Evolutionary conservation across 2,113 vertebrate genomes (phyloP), one percentile per base, ranked within the genome.

Genomic region (Apodemus sylvaticus): DNA sequence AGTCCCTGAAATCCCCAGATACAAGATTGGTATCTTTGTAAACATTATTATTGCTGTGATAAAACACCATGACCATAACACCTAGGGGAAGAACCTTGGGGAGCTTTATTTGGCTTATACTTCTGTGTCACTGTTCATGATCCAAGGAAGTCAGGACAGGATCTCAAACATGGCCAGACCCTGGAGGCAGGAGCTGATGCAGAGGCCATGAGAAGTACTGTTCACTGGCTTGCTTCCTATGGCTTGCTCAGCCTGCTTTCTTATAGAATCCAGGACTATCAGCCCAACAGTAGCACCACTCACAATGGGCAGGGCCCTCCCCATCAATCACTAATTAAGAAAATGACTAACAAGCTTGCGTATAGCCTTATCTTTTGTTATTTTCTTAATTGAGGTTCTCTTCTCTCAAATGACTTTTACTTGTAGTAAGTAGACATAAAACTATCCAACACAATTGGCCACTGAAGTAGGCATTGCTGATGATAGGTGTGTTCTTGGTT

Each of bases 161-260:
- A 58, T n/a, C 53, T 55, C 51, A 81, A n/a, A 36, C 53, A 58
- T 53, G 78, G 78, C 36, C 36, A 36, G 19, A 81, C 22, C 9
- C 78, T 81, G 20, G 78, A 58, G 34, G 9, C 53, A 81, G 51
- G 53, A 58, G 3, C 78, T n/a, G 20, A 58, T 81, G 53, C 5
- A 58, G 19, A n/a, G 34, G 5, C 5, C 34, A n/a, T 1, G 4
- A n/a, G 36, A 7, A 5, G 53, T n/a, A 19, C 34, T n/a, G 2
- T 19, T 58, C n/a, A 81, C 1, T 8, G 36, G 36, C 53, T 39
- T 81, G 34, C 9, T 55, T 34, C 19, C 5, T 11, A 55, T n/a
- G 51, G 51, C 5, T 79, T 55, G 9, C 51, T n/a, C 51, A 81
- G 78, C 2, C 34, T 78, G 45, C 3, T 24, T 81, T n/a, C 13